These are phyloP conservation scores for Morpho helenor DNA, from an alignment of 2,888 invertebrate genomes.

Conservation along the genomic window DNA sequence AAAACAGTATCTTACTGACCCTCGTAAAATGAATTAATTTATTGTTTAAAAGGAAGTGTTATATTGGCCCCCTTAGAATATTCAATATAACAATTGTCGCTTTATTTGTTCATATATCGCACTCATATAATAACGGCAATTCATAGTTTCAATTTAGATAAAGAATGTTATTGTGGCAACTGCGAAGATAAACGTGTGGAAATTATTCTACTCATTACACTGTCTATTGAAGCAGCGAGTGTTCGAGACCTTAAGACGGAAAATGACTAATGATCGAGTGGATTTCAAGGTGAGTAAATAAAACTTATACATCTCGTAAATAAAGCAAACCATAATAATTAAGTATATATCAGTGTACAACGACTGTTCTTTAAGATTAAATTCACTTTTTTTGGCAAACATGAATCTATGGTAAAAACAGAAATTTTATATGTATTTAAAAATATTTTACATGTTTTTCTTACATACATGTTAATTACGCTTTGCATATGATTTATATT, in stretches of 20 bases:
- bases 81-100: conserved; percentile 38
- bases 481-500: too few relatives aligned
- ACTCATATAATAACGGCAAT: conserved; percentile 44
- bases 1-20: background rate
- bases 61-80: conserved; percentile 31
- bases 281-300: conserved; percentile 47
- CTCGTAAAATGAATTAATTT: conserved; percentile 50
- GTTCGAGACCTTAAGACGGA: conserved; percentile 31
- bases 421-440: too few relatives aligned
- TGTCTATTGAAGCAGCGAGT: conserved; percentile 40
- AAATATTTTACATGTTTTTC: too few relatives aligned
- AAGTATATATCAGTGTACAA: too few relatives aligned
- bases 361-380: too few relatives aligned
- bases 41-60: conserved; percentile 36
- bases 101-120: conserved; percentile 44
- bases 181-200: conserved; percentile 54
- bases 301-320: too few relatives aligned
- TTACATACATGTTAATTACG: too few relatives aligned
- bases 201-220: conserved; percentile 45
- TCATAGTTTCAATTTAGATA: conserved; percentile 63
- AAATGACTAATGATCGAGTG: conserved; percentile 50
- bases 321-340: too few relatives aligned
- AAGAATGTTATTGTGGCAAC: conserved; percentile 54
- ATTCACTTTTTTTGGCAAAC: too few relatives aligned
- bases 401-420: too few relatives aligned